Evolutionary conservation across 2,888 invertebrate species (phyloP).

Genomic region (Pasiphila rectangulata): DNA sequence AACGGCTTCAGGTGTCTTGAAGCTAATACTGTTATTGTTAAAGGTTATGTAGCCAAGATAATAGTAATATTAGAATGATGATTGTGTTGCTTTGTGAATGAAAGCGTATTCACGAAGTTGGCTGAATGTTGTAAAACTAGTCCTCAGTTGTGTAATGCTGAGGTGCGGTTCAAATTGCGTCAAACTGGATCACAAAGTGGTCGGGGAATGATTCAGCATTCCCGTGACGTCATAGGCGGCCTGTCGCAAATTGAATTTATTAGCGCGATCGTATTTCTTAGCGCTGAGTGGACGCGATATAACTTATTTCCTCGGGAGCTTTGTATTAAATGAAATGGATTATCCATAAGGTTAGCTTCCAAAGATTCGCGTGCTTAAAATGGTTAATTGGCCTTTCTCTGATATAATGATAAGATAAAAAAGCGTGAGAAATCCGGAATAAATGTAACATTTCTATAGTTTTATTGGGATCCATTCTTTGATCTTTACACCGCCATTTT

Average conservation of each 20-base stretch:
- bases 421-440: no score
- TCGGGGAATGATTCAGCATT: slow-evolving; percentile 47
- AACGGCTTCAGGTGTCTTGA: slow-evolving; percentile 33
- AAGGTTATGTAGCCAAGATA: slow-evolving; percentile 9
- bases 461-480: no score
- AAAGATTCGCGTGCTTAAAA: no score
- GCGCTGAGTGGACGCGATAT: slow-evolving; percentile 9
- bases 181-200: slow-evolving; percentile 33
- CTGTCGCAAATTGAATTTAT: slow-evolving; percentile 37
- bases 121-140: slow-evolving; percentile 36
- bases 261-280: slow-evolving; percentile 26
- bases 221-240: slow-evolving; percentile 46
- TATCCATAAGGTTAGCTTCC: no score
- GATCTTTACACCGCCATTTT: no score
- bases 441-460: no score
- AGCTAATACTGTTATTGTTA: slow-evolving; percentile 10
- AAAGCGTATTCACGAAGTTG: slow-evolving; percentile 20
- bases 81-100: slow-evolving; percentile 12
- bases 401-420: no score
- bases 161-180: slow-evolving; percentile 26
- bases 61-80: slow-evolving; percentile 13
- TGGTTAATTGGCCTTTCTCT: no score
- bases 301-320: neutral
- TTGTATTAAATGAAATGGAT: no score
- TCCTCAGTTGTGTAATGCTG: slow-evolving; percentile 26